A percentile compares a stretch with the other conserved stretches of the same genome.
Conservation (phyloP, 1,140 invertebrate genomes). For the Cepaea nemoralis region DNA sequence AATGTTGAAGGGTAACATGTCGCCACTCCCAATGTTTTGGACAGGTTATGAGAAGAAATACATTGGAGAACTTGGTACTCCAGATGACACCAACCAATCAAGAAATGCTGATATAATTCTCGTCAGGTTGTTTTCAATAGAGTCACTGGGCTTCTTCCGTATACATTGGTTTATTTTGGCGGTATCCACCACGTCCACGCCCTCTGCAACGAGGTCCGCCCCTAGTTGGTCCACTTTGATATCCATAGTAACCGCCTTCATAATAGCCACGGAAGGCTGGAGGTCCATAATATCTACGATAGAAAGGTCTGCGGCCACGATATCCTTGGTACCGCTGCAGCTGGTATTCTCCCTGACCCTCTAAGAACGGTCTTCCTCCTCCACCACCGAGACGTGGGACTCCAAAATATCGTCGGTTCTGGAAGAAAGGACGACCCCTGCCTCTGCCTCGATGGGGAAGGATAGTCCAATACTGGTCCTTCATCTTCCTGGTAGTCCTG, state of each 20-base stretch:
- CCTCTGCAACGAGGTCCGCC: constrained; percentile 50
- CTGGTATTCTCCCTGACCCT: constrained; percentile 26
- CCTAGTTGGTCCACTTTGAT: constrained; percentile 52
- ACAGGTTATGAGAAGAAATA: no score
- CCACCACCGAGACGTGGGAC: constrained; percentile 32
- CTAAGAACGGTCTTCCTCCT: constrained; percentile 17
- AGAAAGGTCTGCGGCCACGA: constrained; percentile 31
- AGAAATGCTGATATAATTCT: no score
- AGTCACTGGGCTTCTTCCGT: no score
- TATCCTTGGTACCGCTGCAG: constrained; percentile 34
- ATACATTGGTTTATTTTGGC: constrained; percentile 30
- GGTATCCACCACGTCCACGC: constrained; percentile 51
- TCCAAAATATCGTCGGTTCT: constrained; percentile 42
- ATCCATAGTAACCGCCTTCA: constrained; percentile 38
- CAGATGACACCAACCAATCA: no score
- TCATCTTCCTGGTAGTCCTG: constrained; percentile 35
- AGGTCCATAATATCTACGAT: constrained; percentile 38
- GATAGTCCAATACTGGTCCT: constrained; percentile 4
- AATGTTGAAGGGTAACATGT: no score
- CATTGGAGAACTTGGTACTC: no score
- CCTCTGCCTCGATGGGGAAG: constrained; percentile 28
- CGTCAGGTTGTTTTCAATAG: no score
- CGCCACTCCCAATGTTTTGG: no score
- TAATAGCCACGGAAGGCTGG: constrained; percentile 38
- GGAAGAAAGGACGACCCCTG: constrained; percentile 34